phyloP scores from a whole-genome alignment of 2,888 invertebrate species.

The Xylota sylvarum region DNA sequence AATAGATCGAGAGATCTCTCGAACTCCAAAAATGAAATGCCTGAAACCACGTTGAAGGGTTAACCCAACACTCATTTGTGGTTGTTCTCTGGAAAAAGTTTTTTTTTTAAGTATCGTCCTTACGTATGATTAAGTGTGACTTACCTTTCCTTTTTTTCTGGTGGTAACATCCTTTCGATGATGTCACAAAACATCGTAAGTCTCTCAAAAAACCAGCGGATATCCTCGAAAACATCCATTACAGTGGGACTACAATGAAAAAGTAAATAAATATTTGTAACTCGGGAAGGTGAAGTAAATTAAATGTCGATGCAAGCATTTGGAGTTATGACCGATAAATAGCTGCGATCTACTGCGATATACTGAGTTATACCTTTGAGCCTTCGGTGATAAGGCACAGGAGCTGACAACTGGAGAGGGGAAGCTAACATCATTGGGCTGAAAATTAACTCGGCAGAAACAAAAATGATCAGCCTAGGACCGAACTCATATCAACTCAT shows the following conservation, averaged over 20 bases:
- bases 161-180: slow-evolving; percentile 77
- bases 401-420: no score
- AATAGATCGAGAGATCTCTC: slow-evolving; percentile 78
- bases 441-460: no score
- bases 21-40: slow-evolving; percentile 78
- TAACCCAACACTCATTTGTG: slow-evolving; percentile 39
- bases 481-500: no score
- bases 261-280: neutral
- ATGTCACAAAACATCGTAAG: slow-evolving; percentile 75
- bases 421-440: no score
- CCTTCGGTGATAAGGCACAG: no score
- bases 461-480: no score
- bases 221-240: slow-evolving; percentile 73
- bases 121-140: neutral
- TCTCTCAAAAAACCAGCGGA: slow-evolving; percentile 78
- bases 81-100: slow-evolving; percentile 63
- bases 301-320: neutral
- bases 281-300: no score
- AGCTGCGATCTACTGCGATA: no score
- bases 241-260: slow-evolving; percentile 14
- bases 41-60: slow-evolving; percentile 77
- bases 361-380: no score
- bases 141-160: slow-evolving; percentile 66
- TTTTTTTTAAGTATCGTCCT: neutral
- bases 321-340: neutral